These are phyloP conservation scores for Toxotes jaculatrix DNA, from an alignment of 2,113 vertebrate genomes.

Conservation along the genomic window DNA sequence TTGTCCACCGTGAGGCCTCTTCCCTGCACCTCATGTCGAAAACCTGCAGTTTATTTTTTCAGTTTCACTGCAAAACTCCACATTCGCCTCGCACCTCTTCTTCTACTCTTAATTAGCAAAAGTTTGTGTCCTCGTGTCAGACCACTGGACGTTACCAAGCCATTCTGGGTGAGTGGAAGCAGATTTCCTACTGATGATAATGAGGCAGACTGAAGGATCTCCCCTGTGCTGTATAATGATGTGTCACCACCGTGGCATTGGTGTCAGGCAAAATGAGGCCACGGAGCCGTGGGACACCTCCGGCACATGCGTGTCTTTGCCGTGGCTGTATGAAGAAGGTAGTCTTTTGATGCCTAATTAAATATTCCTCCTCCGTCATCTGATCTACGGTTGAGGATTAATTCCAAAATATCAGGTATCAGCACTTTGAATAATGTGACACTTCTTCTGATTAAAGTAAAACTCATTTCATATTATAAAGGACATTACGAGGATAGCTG, in stretches of 20 bases:
- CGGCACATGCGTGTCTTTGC: background rate
- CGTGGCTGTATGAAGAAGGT: constrained; percentile 58
- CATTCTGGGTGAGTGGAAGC: constrained; percentile 17
- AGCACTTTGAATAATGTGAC: constrained; percentile 17
- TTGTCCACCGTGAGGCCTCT: background rate
- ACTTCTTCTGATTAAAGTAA: constrained; percentile 23
- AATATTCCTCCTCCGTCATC: constrained; percentile 2
- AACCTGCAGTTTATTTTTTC: background rate
- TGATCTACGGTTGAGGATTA: too few relatives aligned
- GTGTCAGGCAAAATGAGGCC: constrained; percentile 41
- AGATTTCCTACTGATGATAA: constrained; percentile 67
- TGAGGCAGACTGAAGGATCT: constrained; percentile 66
- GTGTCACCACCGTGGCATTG: constrained; percentile 40
- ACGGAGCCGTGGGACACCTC: constrained; percentile 30
- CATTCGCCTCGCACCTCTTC: constrained; percentile 1
- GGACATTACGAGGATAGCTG: constrained; percentile 48
- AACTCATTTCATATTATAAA: constrained; percentile 33
- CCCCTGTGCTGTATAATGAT: constrained; percentile 74
- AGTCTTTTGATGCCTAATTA: constrained; percentile 47
- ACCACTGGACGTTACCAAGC: constrained; percentile 7
- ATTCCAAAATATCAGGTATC: constrained; percentile 10
- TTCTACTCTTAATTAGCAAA: constrained; percentile 56
- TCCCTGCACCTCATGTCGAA: background rate
- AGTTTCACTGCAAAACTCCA: background rate
- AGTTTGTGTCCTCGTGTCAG: constrained; percentile 37